A percentile compares a stretch with the other conserved stretches of the same genome.
These are phyloP conservation scores for Sebastes glaucus DNA, from an alignment of 2,797 vertebrate genomes.

Conservation along the genomic window DNA sequence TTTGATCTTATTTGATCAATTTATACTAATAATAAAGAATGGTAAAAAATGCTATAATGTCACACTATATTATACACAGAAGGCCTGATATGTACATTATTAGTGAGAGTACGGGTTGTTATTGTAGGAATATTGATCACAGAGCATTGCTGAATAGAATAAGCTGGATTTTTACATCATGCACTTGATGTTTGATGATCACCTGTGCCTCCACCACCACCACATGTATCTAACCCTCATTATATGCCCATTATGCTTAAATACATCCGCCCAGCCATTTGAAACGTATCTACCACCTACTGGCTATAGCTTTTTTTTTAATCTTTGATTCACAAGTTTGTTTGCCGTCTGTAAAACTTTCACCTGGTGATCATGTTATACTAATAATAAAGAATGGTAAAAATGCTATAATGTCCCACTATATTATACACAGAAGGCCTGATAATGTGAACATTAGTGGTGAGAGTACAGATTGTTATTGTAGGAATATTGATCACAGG, in stretches of 20 bases:
- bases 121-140: constrained; percentile 6
- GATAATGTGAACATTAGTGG: not conserved
- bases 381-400: not conserved
- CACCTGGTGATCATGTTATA: not conserved
- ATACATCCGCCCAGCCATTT: constrained; percentile 49
- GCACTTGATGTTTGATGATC: not conserved
- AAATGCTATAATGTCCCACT: not conserved
- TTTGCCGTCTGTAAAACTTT: not conserved
- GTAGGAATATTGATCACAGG: too few species aligned
- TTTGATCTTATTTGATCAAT: too few species aligned
- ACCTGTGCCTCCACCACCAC: not conserved
- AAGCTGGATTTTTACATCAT: not conserved
- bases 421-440: not conserved
- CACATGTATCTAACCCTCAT: not conserved
- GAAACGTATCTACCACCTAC: constrained; percentile 21
- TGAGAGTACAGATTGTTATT: too few species aligned
- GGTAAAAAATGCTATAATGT: not conserved
- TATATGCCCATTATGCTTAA: constrained; percentile 40
- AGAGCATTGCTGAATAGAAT: not conserved
- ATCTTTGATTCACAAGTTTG: not conserved
- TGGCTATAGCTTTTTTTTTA: not conserved
- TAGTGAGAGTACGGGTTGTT: not conserved
- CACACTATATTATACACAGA: not conserved
- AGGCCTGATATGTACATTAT: not conserved
- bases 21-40: too few species aligned